These are phyloP conservation scores for Hirtodrosophila duncani DNA, from an alignment of 2,888 invertebrate genomes.

Conservation along the genomic window DNA sequence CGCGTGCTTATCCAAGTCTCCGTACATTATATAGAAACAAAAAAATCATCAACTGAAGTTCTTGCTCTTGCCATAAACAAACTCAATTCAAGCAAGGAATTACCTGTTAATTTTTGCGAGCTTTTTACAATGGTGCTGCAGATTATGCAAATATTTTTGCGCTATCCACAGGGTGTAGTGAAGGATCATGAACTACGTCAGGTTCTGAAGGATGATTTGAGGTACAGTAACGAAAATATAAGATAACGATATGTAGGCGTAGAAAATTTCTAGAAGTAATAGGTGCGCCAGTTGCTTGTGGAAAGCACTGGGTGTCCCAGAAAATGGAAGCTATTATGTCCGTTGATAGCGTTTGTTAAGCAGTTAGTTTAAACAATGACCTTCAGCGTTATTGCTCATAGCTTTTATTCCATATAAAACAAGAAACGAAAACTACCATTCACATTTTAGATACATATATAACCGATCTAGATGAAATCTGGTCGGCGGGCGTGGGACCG, in stretches of 20 bases:
- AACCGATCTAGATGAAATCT: no score
- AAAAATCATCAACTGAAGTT: conserved; percentile 77
- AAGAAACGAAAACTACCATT: no score
- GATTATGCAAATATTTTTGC: conserved; percentile 79
- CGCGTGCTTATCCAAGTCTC: conserved; percentile 78
- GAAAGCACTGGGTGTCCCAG: no score
- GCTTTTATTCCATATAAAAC: no score
- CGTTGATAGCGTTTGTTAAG: no score
- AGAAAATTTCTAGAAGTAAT: not conserved
- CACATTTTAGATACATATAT: no score
- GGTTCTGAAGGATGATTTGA: conserved; percentile 77
- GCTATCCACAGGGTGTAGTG: conserved; percentile 77
- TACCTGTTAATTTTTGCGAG: conserved; percentile 79
- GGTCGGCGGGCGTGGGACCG: no score
- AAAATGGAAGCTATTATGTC: no score
- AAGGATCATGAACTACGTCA: conserved; percentile 79
- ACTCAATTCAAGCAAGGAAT: conserved; percentile 76
- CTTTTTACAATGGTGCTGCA: conserved; percentile 79
- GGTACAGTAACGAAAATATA: conserved; percentile 46
- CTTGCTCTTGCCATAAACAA: conserved; percentile 77
- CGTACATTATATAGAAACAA: conserved; percentile 78
- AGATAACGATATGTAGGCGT: not conserved
- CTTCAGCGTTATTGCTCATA: no score
- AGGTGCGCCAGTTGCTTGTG: not conserved
- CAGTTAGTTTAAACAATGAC: no score